Percentiles rank a stretch among this genome's conserved stretches.
Conservation (phyloP, 2,113 vertebrate species). For the Lucifuga dentata region DNA sequence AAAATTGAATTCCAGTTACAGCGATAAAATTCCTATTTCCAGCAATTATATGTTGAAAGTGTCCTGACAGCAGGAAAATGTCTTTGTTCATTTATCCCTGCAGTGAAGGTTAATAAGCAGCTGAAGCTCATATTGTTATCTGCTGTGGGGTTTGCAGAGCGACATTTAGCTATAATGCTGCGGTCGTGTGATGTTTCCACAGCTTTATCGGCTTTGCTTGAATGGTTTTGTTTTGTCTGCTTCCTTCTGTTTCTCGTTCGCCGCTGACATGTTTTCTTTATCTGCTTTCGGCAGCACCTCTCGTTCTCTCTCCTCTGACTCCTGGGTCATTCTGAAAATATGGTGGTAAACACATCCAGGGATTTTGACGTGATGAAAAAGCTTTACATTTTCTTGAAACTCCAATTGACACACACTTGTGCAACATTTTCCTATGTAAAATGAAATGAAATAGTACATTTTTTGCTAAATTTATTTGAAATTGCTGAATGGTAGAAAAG, state of each 20-base stretch:
- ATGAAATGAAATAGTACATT: no score
- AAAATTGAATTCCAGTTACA: constrained; percentile 2
- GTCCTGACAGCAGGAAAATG: background rate
- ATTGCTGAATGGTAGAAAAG: no score
- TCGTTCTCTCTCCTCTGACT: background rate
- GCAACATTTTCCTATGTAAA: no score
- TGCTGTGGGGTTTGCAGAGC: constrained; percentile 19
- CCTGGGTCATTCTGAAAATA: background rate
- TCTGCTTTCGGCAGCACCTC: background rate
- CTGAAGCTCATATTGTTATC: background rate
- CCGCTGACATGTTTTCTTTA: accelerated
- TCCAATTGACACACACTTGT: no score
- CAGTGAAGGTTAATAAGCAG: constrained; percentile 8
- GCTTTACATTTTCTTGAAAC: no score
- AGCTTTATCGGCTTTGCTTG: background rate
- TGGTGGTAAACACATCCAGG: no score
- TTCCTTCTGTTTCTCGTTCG: background rate
- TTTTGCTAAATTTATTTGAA: no score
- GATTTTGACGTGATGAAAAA: no score
- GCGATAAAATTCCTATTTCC: background rate
- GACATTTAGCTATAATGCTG: background rate
- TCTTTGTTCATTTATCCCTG: background rate
- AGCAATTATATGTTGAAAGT: constrained; percentile 14
- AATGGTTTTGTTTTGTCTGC: constrained; percentile 9
- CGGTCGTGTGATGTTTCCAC: no score